phyloP scores from a whole-genome alignment of 2,113 vertebrate species.

The Tenebrosternarchus preto region DNA sequence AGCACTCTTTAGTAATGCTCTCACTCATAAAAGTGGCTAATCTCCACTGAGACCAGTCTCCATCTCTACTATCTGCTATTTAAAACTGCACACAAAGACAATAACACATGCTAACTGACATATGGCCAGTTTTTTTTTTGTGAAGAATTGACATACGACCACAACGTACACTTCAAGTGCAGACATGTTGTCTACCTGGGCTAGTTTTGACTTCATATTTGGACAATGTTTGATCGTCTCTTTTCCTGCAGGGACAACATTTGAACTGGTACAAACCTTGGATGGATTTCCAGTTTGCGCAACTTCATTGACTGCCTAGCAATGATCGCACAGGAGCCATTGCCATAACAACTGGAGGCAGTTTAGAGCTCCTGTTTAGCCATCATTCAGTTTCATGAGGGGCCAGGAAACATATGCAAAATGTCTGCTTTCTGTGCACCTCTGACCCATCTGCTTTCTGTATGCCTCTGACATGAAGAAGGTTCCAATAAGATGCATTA shows the following conservation, averaged over 20 bases:
- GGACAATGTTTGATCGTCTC: slow-evolving; percentile 1
- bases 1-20: slow-evolving; percentile 19
- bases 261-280: not conserved
- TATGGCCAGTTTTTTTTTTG: too few relatives aligned
- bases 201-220: not conserved
- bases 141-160: not conserved
- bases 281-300: slow-evolving; percentile 20
- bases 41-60: not conserved
- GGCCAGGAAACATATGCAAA: not conserved
- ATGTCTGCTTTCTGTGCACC: slow-evolving; percentile 42
- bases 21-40: slow-evolving; percentile 3
- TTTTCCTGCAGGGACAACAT: slow-evolving; percentile 6
- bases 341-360: slow-evolving; percentile 14
- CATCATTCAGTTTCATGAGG: slow-evolving; percentile 30
- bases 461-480: too few relatives aligned
- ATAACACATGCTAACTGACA: too few relatives aligned
- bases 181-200: not conserved
- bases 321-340: slow-evolving; percentile 13
- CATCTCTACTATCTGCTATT: not conserved
- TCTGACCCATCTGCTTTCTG: slow-evolving; percentile 28
- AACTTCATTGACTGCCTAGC: slow-evolving; percentile 30
- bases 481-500: slow-evolving; percentile 51
- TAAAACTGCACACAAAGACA: not conserved
- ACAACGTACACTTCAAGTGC: not conserved
- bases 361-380: slow-evolving; percentile 18